A percentile compares a stretch with the other conserved stretches of the same genome.
These are phyloP conservation scores for Lampris incognitus DNA, from an alignment of 2,113 vertebrate genomes.

Conservation along the genomic window DNA sequence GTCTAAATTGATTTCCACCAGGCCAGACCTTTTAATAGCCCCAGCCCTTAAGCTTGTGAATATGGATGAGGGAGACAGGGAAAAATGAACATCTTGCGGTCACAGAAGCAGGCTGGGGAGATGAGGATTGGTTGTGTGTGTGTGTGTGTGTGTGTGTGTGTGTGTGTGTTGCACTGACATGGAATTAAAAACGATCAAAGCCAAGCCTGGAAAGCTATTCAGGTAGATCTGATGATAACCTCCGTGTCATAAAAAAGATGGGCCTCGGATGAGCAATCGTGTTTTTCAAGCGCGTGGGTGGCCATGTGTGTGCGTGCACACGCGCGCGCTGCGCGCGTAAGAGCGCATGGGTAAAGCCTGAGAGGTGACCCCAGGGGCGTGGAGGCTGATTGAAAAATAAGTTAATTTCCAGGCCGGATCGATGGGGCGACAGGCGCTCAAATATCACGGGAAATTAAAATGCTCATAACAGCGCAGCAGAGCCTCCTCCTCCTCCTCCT, in stretches of 20 bases:
- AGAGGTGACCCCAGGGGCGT: slow-evolving; percentile 91
- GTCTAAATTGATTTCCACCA: slow-evolving; percentile 72
- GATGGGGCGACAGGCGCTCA: slow-evolving; percentile 95
- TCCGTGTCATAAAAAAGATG: slow-evolving; percentile 82
- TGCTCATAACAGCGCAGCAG: slow-evolving; percentile 65
- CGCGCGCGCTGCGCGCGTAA: slow-evolving; percentile 9
- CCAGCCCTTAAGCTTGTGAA: slow-evolving; percentile 61
- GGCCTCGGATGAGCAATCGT: slow-evolving; percentile 84
- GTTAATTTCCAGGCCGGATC: slow-evolving; percentile 98
- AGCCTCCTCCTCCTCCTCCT: slow-evolving; percentile 21
- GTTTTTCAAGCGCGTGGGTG: slow-evolving; percentile 53
- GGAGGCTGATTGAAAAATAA: slow-evolving; percentile 99
- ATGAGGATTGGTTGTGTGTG: slow-evolving; percentile 9
- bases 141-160: slow-evolving; percentile 18
- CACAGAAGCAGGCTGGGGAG: slow-evolving; percentile 53
- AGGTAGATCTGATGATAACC: slow-evolving; percentile 81
- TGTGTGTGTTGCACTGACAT: slow-evolving; percentile 38
- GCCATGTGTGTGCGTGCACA: slow-evolving; percentile 28
- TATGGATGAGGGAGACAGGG: slow-evolving; percentile 70
- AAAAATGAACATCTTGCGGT: slow-evolving; percentile 58
- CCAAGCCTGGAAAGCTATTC: slow-evolving; percentile 70
- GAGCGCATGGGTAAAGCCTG: slow-evolving; percentile 20
- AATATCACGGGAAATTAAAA: slow-evolving; percentile 99
- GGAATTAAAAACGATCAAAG: slow-evolving; percentile 83
- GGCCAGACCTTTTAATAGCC: slow-evolving; percentile 57